Evolutionary conservation across 2,797 vertebrate genomes (phyloP).

Genomic region (Cirrhinus mrigala): DNA sequence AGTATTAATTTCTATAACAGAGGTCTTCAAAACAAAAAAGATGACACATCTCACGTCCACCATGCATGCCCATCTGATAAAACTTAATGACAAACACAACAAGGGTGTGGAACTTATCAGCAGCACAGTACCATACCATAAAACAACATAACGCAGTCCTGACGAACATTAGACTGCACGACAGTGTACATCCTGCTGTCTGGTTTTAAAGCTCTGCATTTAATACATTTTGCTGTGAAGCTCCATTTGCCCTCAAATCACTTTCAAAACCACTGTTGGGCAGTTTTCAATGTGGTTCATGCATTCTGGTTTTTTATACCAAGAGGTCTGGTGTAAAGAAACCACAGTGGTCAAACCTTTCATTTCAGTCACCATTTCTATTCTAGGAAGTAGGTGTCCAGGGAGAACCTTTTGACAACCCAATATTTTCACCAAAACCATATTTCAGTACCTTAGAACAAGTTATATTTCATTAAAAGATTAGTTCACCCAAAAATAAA

Average conservation of each 20-base stretch:
- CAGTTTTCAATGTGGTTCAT: slow-evolving; percentile 12
- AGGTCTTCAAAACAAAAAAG: not conserved
- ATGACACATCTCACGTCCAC: slow-evolving; percentile 10
- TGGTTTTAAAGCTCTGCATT: not conserved
- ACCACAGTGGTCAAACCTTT: slow-evolving; percentile 24
- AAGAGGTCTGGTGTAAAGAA: slow-evolving; percentile 18
- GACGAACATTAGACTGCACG: not conserved
- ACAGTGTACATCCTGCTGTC: not conserved
- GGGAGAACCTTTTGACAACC: slow-evolving; percentile 27
- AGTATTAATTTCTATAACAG: too few species aligned
- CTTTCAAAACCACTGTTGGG: slow-evolving; percentile 26
- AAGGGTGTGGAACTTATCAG: not conserved
- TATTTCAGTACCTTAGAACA: not conserved
- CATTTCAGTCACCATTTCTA: slow-evolving; percentile 18
- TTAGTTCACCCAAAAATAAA: not conserved
- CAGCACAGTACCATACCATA: slow-evolving; percentile 29
- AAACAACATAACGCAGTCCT: not conserved
- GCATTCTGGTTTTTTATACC: not conserved
- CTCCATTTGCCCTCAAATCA: slow-evolving; percentile 16
- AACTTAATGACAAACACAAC: not conserved
- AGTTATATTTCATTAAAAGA: slow-evolving; percentile 12
- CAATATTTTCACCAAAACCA: slow-evolving; percentile 10
- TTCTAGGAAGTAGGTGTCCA: not conserved
- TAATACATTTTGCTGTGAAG: not conserved
- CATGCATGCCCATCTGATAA: slow-evolving; percentile 11